Evolutionary conservation across 2,888 invertebrate species (phyloP), one percentile per base, ranked within the genome.

Genomic region (Mimumesa dahlbomi): DNA sequence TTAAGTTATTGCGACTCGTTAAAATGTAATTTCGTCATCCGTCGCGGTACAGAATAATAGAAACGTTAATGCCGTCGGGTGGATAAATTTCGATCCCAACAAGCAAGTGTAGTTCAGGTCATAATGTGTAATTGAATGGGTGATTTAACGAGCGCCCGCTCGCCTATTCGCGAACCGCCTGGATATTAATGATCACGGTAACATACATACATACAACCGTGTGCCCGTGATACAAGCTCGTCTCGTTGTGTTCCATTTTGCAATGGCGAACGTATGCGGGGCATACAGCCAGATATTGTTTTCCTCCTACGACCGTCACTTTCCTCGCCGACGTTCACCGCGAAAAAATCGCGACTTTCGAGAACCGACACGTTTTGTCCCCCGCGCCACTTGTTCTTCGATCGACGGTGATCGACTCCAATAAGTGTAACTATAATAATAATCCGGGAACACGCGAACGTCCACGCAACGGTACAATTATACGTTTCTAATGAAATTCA

Each of bases 261-360:
- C 52, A 50, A 45, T 36, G 2, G 22, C 25, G n/a, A 62, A 46
- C 57, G 21, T 14, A 31, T 31, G 40, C 31, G 29, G 48, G 18
- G 18, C 19, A 34, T 14, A 6, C 13, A 29, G 46, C 18, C 34
- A 54, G 66, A 75, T n/a, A n/a, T 66, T 75, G 63, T 77, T 69
- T 77, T 72, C 68, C 74, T 71, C 71, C 74, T 58, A 68, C 65
- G 58, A 22, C 18, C 63, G 75, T 61, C 66, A 75, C 71, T 75
- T 75, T 75, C 75, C 75, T 61, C 71, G 48, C 59, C 25, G 46
- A 19, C 59, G 31, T 25, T 56, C 48, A 56, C 53, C 64, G 40
- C 52, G 53, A 49, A 49, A 75, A 75, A 71, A 75, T 48, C 25
- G 9, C n/a, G 6, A 50, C 71, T 67, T 71, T 71, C 67, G 25